Conservation (phyloP, 2,888 invertebrate genomes). For the Petrophora chlorosata region DNA sequence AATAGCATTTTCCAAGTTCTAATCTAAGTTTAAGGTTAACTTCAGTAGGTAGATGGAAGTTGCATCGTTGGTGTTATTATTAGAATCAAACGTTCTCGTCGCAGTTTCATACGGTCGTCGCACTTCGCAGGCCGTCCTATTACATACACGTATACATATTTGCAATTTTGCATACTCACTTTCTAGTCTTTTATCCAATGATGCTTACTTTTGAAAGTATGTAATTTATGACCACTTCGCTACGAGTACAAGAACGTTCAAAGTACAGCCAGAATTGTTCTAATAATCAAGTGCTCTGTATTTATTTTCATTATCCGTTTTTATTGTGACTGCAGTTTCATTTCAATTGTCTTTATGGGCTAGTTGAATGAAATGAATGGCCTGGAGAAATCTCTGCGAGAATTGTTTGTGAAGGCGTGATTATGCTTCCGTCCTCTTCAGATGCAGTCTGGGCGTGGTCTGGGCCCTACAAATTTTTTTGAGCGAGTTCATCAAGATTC, state of each 20-base stretch:
- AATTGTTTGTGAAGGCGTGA: background rate
- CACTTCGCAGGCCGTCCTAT: conserved; percentile 51
- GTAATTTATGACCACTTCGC: conserved; percentile 3
- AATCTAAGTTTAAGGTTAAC: conserved; percentile 37
- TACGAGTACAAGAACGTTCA: background rate
- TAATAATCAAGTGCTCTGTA: conserved; percentile 5
- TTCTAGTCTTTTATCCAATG: conserved; percentile 24
- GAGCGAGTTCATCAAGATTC: conserved; percentile 18
- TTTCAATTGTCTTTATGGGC: conserved; percentile 23
- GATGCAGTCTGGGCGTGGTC: conserved; percentile 16
- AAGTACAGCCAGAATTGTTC: background rate
- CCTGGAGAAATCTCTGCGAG: conserved; percentile 16
- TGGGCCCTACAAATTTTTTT: conserved; percentile 16
- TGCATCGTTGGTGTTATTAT: conserved; percentile 57
- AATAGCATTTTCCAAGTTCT: background rate
- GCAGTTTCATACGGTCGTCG: conserved; percentile 61
- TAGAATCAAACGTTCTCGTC: conserved; percentile 56
- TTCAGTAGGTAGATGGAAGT: conserved; percentile 32
- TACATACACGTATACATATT: conserved; percentile 41
- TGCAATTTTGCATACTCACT: conserved; percentile 37
- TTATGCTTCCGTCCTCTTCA: conserved; percentile 15
- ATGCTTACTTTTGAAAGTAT: conserved; percentile 16
- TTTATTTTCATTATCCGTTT: conserved; percentile 12
- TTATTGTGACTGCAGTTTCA: conserved; percentile 16
- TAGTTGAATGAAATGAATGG: conserved; percentile 27